phyloP scores from a whole-genome alignment of 2,113 vertebrate genomes.

The Lipophrys pholis region DNA sequence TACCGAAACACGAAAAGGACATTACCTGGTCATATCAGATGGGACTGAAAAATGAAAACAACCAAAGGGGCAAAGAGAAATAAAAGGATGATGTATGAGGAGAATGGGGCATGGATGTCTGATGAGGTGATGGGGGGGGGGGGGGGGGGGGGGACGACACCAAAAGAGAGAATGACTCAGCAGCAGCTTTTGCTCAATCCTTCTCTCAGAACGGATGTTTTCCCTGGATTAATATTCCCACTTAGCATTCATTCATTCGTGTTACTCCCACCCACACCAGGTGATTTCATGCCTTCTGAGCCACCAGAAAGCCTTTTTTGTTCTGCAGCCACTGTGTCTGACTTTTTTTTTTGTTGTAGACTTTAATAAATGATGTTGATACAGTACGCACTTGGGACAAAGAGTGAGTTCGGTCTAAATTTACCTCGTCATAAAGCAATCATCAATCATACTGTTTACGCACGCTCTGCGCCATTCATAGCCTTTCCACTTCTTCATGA shows the following conservation, averaged over 20 bases:
- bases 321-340: constrained; percentile 39
- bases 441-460: constrained; percentile 36
- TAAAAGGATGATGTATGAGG: neutral
- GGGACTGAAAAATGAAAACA: constrained; percentile 3
- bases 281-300: constrained; percentile 75
- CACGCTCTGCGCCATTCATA: constrained; percentile 14
- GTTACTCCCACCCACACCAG: constrained; percentile 58
- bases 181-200: constrained; percentile 27
- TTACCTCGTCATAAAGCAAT: constrained; percentile 23
- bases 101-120: constrained; percentile 26
- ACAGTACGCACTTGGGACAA: constrained; percentile 27
- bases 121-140: constrained; percentile 47
- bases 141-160: constrained; percentile 32
- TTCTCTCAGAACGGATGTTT: constrained; percentile 68
- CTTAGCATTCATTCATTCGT: constrained; percentile 63
- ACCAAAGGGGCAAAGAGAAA: constrained; percentile 50
- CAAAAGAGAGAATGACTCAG: constrained; percentile 61
- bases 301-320: constrained; percentile 49
- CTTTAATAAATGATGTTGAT: constrained; percentile 77
- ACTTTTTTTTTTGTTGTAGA: constrained; percentile 54
- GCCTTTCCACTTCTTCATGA: constrained; percentile 59
- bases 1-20: constrained; percentile 46
- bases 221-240: constrained; percentile 71
- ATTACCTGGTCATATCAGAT: constrained; percentile 37
- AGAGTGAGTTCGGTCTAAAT: constrained; percentile 42